phyloP scores from a whole-genome alignment of 2,888 invertebrate genomes.

The Campaea margaritaria region DNA sequence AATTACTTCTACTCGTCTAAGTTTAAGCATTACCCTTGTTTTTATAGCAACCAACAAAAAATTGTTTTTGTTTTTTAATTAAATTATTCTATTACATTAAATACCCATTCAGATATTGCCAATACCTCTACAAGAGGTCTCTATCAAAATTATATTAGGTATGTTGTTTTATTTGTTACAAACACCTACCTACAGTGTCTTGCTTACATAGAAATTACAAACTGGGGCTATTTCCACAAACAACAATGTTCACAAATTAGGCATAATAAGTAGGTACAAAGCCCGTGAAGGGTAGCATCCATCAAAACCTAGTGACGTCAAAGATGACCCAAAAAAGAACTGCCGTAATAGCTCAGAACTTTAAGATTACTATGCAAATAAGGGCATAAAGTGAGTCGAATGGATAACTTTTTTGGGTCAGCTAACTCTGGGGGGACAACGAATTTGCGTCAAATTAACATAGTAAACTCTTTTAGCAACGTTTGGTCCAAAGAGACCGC shows the following conservation, averaged over 20 bases:
- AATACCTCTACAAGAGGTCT: no score
- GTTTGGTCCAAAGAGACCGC: not conserved
- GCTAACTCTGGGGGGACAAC: constrained; percentile 34
- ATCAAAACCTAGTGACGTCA: constrained; percentile 25
- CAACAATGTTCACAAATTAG: not conserved
- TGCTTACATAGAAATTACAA: no score
- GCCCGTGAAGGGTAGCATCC: not conserved
- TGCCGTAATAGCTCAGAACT: constrained; percentile 22
- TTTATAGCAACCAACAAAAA: no score
- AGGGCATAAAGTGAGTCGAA: constrained; percentile 49
- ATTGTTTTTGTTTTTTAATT: no score
- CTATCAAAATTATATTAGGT: no score
- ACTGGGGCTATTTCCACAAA: no score
- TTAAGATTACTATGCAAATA: constrained; percentile 55
- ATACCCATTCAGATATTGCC: no score
- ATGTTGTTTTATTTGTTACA: no score
- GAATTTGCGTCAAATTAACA: constrained; percentile 12
- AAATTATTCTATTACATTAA: no score
- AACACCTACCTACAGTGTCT: no score
- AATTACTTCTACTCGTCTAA: no score
- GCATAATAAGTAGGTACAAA: not conserved
- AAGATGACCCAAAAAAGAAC: constrained; percentile 21
- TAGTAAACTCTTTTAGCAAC: constrained; percentile 4
- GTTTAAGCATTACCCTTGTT: no score
- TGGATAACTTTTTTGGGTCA: constrained; percentile 46